Percentiles rank a stretch among this genome's conserved stretches.
Conservation (phyloP, 2,888 invertebrate species). For the Watsonalla cultraria region DNA sequence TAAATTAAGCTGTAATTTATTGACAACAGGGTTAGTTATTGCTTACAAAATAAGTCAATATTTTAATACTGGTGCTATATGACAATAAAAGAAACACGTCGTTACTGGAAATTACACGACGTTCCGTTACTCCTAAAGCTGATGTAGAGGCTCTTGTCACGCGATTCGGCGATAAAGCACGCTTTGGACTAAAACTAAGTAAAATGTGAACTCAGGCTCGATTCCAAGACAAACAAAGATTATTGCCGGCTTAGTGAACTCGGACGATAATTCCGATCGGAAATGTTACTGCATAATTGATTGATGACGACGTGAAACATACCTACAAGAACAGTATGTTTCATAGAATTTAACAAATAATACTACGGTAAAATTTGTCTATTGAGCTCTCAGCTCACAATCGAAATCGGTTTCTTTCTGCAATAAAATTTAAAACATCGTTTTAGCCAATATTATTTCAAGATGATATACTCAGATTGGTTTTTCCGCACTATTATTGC, state of each 20-base stretch:
- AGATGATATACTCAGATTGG: too few relatives aligned
- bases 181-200: constrained; percentile 38
- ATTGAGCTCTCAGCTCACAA: too few relatives aligned
- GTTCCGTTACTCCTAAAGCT: constrained; percentile 58
- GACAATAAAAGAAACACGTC: constrained; percentile 70
- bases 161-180: constrained; percentile 65
- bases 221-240: constrained; percentile 30
- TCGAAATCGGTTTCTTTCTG: too few relatives aligned
- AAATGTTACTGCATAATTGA: constrained; percentile 11
- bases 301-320: constrained; percentile 5
- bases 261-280: constrained; percentile 14
- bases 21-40: constrained; percentile 17
- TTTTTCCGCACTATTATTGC: too few relatives aligned
- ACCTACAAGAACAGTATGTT: too few relatives aligned
- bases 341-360: too few relatives aligned
- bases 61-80: constrained; percentile 41
- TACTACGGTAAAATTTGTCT: too few relatives aligned
- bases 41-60: constrained; percentile 23
- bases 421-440: too few relatives aligned
- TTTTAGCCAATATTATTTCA: too few relatives aligned
- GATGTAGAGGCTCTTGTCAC: constrained; percentile 62
- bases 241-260: constrained; percentile 21
- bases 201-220: constrained; percentile 25
- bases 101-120: constrained; percentile 73
- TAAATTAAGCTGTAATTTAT: neutral